phyloP scores from a whole-genome alignment of 2,888 invertebrate genomes.

The Drosophila lacicola region DNA sequence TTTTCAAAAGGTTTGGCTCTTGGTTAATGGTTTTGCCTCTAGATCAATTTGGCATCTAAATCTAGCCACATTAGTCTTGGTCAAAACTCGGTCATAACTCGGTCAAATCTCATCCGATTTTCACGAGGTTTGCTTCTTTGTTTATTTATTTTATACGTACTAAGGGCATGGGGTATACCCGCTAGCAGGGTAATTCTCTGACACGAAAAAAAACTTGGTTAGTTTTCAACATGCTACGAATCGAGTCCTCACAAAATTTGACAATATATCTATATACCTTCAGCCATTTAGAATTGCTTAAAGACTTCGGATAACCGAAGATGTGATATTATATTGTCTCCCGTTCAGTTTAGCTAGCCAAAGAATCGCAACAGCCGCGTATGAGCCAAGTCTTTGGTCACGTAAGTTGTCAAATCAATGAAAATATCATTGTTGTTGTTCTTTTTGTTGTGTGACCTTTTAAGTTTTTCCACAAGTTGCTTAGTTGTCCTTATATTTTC shows the following conservation, averaged over 20 bases:
- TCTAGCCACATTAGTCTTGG: too few species aligned
- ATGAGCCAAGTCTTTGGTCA: constrained; percentile 16
- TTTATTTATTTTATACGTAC: too few species aligned
- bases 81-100: too few species aligned
- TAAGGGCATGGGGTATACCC: too few species aligned
- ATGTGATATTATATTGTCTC: constrained; percentile 9
- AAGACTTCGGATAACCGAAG: constrained; percentile 42
- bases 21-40: too few species aligned
- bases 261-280: background rate
- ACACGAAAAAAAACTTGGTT: too few species aligned
- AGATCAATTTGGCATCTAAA: too few species aligned
- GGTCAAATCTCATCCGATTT: too few species aligned
- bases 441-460: constrained; percentile 43
- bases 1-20: too few species aligned
- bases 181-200: too few species aligned
- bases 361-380: background rate
- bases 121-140: too few species aligned
- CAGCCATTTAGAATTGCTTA: constrained; percentile 31
- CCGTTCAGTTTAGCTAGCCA: constrained; percentile 19
- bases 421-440: constrained; percentile 19
- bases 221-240: too few species aligned
- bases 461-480: constrained; percentile 43
- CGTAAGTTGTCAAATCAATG: constrained; percentile 42
- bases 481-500: constrained; percentile 24
- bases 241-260: background rate